Evolutionary conservation across 2,888 invertebrate species (phyloP).

Genomic region (Dusona sp.): DNA sequence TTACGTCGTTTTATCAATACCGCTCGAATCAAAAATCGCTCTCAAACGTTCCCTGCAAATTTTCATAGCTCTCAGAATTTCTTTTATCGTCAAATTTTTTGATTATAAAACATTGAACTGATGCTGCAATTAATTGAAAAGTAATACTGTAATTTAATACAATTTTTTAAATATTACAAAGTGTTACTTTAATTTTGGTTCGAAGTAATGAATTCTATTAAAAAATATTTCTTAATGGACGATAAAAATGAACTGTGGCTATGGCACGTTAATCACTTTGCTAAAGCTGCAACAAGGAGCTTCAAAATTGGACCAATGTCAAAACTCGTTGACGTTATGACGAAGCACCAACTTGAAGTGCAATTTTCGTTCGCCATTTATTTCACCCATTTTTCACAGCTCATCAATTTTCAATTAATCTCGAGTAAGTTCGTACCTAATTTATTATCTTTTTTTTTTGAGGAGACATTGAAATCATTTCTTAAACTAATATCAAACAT

Average conservation of each 20-base stretch:
- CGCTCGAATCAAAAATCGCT: not conserved
- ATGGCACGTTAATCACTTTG: not conserved
- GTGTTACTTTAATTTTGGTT: not conserved
- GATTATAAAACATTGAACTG: not conserved
- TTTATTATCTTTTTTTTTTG: not conserved
- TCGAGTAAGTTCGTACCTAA: not conserved
- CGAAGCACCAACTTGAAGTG: constrained; percentile 5
- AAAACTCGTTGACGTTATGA: constrained; percentile 35
- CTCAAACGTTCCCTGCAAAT: not conserved
- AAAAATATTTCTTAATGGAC: not conserved
- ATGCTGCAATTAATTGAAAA: not conserved
- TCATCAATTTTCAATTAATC: constrained; percentile 23
- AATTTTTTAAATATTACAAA: not conserved
- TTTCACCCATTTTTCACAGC: constrained; percentile 15
- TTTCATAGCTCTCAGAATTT: not conserved
- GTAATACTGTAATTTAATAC: not conserved
- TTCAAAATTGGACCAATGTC: constrained; percentile 26
- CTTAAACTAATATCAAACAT: not conserved
- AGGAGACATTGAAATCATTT: not conserved
- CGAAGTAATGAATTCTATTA: not conserved
- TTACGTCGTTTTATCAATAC: not conserved
- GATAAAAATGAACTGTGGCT: not conserved
- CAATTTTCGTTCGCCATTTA: constrained; percentile 6
- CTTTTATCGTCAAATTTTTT: not conserved
- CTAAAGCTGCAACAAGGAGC: constrained; percentile 11